phyloP scores from a whole-genome alignment of 2,888 invertebrate species.

The Pyrrhia umbra region DNA sequence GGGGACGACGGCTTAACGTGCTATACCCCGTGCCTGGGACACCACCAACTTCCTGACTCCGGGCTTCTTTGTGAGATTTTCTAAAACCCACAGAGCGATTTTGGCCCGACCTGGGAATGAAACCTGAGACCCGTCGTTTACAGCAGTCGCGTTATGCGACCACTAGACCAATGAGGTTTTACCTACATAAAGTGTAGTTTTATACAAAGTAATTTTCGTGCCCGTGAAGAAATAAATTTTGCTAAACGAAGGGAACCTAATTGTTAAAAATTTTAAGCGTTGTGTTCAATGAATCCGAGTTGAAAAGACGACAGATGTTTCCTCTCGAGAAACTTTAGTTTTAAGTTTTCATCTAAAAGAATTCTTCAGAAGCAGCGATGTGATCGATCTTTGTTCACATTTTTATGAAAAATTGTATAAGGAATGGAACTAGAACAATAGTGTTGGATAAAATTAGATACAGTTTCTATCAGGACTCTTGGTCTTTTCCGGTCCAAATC shows the following conservation, averaged over 20 bases:
- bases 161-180: too few species aligned
- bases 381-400: slow-evolving; percentile 53
- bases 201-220: slow-evolving; percentile 38
- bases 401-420: slow-evolving; percentile 34
- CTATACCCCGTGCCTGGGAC: too few species aligned
- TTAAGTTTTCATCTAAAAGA: slow-evolving; percentile 65
- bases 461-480: background rate
- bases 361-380: slow-evolving; percentile 48
- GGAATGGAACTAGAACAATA: slow-evolving; percentile 3
- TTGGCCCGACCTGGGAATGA: too few species aligned
- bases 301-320: slow-evolving; percentile 72
- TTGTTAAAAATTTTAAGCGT: slow-evolving; percentile 62
- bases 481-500: too few species aligned
- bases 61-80: too few species aligned
- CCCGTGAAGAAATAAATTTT: slow-evolving; percentile 51
- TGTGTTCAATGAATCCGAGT: slow-evolving; percentile 66
- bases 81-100: too few species aligned
- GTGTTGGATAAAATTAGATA: background rate
- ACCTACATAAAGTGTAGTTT: slow-evolving; percentile 17
- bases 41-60: too few species aligned
- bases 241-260: slow-evolving; percentile 57
- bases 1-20: too few species aligned
- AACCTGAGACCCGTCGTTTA: too few species aligned
- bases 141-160: too few species aligned
- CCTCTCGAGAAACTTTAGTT: slow-evolving; percentile 62